phyloP scores from a whole-genome alignment of 1,140 invertebrate genomes.

The Microplitis demolitor region DNA sequence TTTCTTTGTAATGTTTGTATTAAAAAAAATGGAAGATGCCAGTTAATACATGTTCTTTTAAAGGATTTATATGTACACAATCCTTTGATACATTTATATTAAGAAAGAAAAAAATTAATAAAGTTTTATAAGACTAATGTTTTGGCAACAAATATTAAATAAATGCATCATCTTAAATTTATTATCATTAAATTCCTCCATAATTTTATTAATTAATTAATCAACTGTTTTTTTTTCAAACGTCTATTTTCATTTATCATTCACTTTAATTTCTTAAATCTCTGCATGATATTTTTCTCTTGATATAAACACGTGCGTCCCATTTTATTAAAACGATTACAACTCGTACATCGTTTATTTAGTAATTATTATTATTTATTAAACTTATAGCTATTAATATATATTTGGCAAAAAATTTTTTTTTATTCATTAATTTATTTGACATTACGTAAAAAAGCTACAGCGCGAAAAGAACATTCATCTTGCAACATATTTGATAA shows the following conservation, averaged over 20 bases:
- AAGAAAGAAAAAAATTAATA: background rate
- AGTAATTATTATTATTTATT: conserved; percentile 2
- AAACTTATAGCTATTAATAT: conserved; percentile 56
- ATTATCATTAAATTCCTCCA: conserved; percentile 26
- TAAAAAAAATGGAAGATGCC: conserved; percentile 51
- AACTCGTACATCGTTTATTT: conserved; percentile 1
- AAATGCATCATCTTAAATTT: conserved; percentile 30
- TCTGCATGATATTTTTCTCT: conserved; percentile 25
- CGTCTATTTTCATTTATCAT: conserved; percentile 17
- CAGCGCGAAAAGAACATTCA: conserved; percentile 48
- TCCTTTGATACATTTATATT: conserved; percentile 1
- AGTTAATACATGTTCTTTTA: conserved; percentile 45
- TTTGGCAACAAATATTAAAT: conserved; percentile 48
- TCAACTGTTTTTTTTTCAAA: background rate
- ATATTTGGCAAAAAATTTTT: conserved; percentile 57
- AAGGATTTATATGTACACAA: conserved; percentile 34
- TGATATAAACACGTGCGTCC: conserved; percentile 36
- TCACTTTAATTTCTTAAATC: conserved; percentile 10
- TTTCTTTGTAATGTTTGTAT: conserved; percentile 30
- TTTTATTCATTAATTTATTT: conserved; percentile 32
- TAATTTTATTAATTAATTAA: conserved; percentile 16
- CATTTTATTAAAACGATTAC: conserved; percentile 11
- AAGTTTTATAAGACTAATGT: background rate
- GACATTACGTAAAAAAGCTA: conserved; percentile 62
- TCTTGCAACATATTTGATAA: background rate